Evolutionary conservation across 2,113 vertebrate species (phyloP).

Genomic region (Tauraco erythrolophus): DNA sequence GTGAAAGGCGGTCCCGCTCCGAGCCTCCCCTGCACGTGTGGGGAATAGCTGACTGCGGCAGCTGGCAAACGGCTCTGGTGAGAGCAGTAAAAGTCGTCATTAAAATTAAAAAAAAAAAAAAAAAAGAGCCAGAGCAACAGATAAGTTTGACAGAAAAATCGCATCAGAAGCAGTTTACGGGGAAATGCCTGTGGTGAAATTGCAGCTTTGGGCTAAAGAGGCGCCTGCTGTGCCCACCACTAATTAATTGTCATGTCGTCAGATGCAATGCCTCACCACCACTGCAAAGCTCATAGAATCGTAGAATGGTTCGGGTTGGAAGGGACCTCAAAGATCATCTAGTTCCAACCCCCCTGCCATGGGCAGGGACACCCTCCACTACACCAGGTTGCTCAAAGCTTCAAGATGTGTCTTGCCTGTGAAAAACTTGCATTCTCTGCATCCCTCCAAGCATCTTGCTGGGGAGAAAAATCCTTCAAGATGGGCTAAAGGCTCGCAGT

Average conservation of each 20-base stretch:
- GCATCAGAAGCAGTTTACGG: neutral
- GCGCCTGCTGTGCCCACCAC: neutral
- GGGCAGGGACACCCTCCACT: too few relatives aligned
- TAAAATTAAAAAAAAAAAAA: neutral
- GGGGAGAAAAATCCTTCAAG: neutral
- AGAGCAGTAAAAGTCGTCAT: neutral
- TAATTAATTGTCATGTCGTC: neutral
- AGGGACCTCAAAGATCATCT: too few relatives aligned
- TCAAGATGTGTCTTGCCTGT: neutral
- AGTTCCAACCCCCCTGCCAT: too few relatives aligned
- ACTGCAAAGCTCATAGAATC: too few relatives aligned
- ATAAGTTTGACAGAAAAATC: constrained; percentile 15
- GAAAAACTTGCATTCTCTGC: neutral
- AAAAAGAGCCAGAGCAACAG: neutral
- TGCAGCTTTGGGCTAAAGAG: neutral
- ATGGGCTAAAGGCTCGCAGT: neutral
- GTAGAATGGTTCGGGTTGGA: too few relatives aligned
- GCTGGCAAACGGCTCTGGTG: constrained; percentile 40
- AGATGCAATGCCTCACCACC: neutral
- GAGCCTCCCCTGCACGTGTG: neutral
- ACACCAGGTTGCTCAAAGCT: too few relatives aligned
- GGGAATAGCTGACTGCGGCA: neutral
- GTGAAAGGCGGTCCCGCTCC: neutral
- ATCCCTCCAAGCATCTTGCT: neutral
- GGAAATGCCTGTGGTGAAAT: neutral